These are phyloP conservation scores for Meandrina meandrites DNA, from an alignment of 92 coral and sea anemone species.

Conservation along the genomic window DNA sequence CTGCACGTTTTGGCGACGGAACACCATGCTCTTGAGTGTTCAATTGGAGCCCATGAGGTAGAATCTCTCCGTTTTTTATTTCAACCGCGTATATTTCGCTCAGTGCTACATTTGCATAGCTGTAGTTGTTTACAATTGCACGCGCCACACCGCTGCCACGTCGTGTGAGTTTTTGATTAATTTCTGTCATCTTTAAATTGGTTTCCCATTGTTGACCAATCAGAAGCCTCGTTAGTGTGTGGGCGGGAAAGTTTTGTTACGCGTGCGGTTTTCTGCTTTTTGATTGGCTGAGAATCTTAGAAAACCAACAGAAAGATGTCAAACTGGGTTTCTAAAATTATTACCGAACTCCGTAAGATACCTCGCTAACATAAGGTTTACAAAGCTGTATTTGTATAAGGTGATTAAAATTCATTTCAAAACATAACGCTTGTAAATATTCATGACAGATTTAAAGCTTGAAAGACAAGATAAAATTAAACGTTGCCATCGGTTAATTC, in stretches of 20 bases:
- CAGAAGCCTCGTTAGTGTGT: background rate
- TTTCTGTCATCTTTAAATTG: background rate
- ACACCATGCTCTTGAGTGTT: conserved; percentile 93
- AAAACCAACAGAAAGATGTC: background rate
- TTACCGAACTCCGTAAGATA: background rate
- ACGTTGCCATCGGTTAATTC: background rate
- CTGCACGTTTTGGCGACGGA: conserved; percentile 98
- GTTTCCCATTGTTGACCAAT: background rate
- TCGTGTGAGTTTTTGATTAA: background rate
- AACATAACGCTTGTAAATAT: background rate
- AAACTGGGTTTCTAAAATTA: background rate
- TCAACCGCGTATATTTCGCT: background rate
- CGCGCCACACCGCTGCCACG: background rate
- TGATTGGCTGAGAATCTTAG: background rate
- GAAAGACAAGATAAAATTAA: background rate
- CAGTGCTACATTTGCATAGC: background rate
- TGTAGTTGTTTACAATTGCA: background rate
- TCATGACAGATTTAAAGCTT: background rate
- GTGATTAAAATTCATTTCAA: background rate
- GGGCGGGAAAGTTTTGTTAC: background rate
- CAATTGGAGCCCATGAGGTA: conserved; percentile 90
- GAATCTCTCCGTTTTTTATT: background rate
- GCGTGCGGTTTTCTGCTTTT: background rate
- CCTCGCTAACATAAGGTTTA: background rate
- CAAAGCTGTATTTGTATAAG: conserved; percentile 3